Base-by-base conservation (phyloP, 2,797 vertebrate genomes). In the Lagorchestes hirsutus region DNA sequence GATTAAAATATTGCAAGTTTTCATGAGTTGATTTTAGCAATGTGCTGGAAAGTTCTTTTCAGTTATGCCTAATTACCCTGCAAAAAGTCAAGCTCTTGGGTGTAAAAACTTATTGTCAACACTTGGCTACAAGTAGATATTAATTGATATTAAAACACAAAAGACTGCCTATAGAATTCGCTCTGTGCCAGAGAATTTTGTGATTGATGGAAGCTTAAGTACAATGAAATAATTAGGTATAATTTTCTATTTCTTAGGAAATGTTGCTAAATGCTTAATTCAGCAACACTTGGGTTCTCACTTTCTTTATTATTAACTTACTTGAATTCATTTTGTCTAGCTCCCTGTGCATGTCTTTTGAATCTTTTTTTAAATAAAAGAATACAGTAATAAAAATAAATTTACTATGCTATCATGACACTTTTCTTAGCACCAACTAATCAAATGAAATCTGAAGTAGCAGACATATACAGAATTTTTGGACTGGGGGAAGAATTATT, bases 101-200 rank as follows among this genome's bases (percentile, higher is more conserved):
- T 97, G 98, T 96, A 93, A 95, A 98, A 98, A 97, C 93, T 96
- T 97, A 95, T 94, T 98, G 96, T 98, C 98, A 98, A 97, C 95
- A 96, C 90, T 97, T 96, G 92, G 57, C 62, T 96, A 5, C 92
- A 98, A 98, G 95, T 97, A 96, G 96, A 96, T 98, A 98, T 98
- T 98, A 98, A 98, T 95, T 98, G 97, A 97, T 96, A 95, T 62
- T 97, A 97, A 98, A 97, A 98, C 97, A 50, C 96, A 96, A 91
- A 58, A 52, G 8, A 55, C 92, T 97, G 87, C 67, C 96, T 96
- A 95, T 94, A 97, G 97, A 98, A 91, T 92, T 93, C 8, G 92
- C 54, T 50, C 54, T 24, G 90, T 87, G 90, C 91, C 93, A 95
- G 96, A 97, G 87, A 22, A 92, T 97, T 91, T 96, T 95, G 93